Evolutionary conservation across 2,888 invertebrate species (phyloP).

Genomic region (Chalcosyrphus nemorum): DNA sequence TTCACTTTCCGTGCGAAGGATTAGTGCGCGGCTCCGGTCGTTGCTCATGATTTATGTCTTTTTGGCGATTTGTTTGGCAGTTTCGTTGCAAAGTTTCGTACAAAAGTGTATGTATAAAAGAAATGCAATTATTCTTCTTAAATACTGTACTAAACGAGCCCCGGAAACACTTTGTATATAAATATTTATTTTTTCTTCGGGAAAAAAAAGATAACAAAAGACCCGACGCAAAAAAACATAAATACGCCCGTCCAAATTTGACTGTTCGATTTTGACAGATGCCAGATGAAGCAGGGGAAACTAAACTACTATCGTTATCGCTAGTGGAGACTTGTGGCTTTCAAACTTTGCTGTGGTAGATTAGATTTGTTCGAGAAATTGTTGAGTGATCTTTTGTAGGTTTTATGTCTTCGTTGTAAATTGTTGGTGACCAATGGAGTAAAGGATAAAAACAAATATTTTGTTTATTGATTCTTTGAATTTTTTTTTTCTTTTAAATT

Average conservation of each 20-base stretch:
- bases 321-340: constrained; percentile 39
- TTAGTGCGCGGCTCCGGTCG: constrained; percentile 76
- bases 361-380: neutral
- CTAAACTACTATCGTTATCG: neutral
- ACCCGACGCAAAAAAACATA: constrained; percentile 52
- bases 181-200: constrained; percentile 34
- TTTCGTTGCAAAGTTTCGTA: neutral
- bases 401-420: too few relatives aligned
- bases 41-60: constrained; percentile 77
- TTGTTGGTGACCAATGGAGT: too few relatives aligned
- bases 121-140: neutral
- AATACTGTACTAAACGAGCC: neutral
- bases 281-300: constrained; percentile 1
- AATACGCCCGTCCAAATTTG: constrained; percentile 63
- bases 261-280: constrained; percentile 26
- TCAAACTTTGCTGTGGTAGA: constrained; percentile 56
- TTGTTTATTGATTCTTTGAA: too few relatives aligned
- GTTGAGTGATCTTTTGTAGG: too few relatives aligned
- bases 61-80: constrained; percentile 31
- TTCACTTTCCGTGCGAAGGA: constrained; percentile 79
- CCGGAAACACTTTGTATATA: constrained; percentile 28
- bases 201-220: constrained; percentile 51
- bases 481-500: too few relatives aligned
- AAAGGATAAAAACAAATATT: too few relatives aligned
- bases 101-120: neutral